phyloP scores from a whole-genome alignment of 2,113 vertebrate genomes.

The Apeltes quadracus region DNA sequence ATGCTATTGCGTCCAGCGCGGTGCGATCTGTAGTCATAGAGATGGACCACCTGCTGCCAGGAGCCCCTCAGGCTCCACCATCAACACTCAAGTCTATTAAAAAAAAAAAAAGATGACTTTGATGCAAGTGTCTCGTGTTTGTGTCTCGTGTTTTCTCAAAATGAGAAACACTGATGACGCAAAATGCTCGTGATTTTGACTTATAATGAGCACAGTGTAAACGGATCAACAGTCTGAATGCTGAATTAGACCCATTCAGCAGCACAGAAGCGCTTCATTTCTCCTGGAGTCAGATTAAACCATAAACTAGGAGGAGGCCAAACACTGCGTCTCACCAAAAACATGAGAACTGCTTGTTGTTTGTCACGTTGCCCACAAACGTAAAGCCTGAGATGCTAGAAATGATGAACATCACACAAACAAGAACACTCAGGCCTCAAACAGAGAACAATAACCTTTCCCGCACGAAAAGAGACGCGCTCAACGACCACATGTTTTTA shows the following conservation, averaged over 20 bases:
- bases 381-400: neutral
- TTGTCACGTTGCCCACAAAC: neutral
- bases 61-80: neutral
- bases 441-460: neutral
- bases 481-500: neutral
- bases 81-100: neutral
- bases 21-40: neutral
- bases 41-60: constrained; percentile 2
- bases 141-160: neutral
- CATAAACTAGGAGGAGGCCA: neutral
- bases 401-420: neutral
- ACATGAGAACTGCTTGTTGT: neutral
- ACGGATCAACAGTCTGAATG: neutral
- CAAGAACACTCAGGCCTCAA: neutral
- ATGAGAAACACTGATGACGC: neutral
- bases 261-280: neutral
- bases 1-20: neutral
- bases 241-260: neutral
- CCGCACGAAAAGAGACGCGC: neutral
- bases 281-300: neutral
- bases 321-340: neutral
- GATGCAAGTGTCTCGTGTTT: neutral
- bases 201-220: neutral
- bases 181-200: neutral
- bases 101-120: neutral